phyloP scores from a whole-genome alignment of 2,113 vertebrate species.

The Pterophyllum scalare region DNA sequence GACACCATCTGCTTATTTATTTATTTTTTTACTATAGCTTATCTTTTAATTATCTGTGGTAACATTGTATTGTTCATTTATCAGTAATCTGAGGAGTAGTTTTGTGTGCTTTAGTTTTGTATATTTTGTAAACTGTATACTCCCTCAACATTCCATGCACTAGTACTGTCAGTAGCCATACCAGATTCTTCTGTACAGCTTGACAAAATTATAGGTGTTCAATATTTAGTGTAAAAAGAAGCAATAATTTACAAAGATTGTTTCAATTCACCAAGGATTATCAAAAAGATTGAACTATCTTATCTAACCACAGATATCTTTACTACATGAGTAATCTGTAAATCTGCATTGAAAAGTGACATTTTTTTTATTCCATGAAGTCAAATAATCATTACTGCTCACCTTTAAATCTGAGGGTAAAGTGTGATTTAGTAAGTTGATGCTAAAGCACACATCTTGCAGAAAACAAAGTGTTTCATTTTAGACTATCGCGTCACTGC shows the following conservation, averaged over 20 bases:
- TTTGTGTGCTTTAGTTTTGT: too few species aligned
- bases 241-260: not conserved
- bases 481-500: too few species aligned
- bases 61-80: too few species aligned
- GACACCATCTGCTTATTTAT: too few species aligned
- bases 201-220: too few species aligned
- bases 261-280: rapidly evolving
- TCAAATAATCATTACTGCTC: not conserved
- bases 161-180: too few species aligned
- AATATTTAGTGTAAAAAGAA: not conserved
- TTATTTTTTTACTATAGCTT: too few species aligned
- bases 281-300: not conserved
- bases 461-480: not conserved
- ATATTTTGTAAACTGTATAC: too few species aligned
- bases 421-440: not conserved
- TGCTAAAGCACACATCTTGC: not conserved
- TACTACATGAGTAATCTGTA: not conserved
- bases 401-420: not conserved
- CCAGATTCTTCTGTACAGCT: too few species aligned
- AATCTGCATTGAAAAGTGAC: not conserved
- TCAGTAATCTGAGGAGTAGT: too few species aligned
- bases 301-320: not conserved
- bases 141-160: too few species aligned
- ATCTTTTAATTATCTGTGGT: too few species aligned
- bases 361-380: not conserved